Conservation (phyloP, 2,113 vertebrate species). For the Micromys minutus region DNA sequence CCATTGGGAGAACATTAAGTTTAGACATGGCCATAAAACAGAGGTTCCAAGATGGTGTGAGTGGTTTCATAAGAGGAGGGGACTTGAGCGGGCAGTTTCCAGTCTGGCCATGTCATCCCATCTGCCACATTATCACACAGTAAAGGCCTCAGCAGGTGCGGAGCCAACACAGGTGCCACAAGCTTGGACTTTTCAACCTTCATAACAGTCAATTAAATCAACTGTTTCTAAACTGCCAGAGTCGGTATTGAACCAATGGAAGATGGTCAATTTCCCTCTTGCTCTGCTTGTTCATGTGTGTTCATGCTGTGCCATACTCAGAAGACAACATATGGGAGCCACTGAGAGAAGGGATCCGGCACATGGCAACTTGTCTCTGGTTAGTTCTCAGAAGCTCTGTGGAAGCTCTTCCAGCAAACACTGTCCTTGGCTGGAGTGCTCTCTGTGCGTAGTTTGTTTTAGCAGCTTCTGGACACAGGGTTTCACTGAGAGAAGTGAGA, state of each 20-base stretch:
- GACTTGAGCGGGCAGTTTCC: background rate
- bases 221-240: too few relatives aligned
- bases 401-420: background rate
- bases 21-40: background rate
- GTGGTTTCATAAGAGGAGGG: background rate
- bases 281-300: background rate
- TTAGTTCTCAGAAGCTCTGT: background rate
- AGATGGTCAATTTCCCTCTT: background rate
- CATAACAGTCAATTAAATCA: background rate
- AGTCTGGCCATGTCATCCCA: background rate
- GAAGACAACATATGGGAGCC: background rate
- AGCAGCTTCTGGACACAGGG: background rate
- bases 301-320: background rate
- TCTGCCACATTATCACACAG: background rate
- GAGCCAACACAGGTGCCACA: background rate
- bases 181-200: background rate
- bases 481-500: constrained; percentile 3
- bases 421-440: background rate
- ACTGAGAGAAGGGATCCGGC: background rate
- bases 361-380: background rate
- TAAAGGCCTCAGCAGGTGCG: background rate
- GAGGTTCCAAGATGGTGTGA: too few relatives aligned
- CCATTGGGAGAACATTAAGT: background rate
- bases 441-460: background rate
- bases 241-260: background rate